These are phyloP conservation scores for Nowickia ferox DNA, from an alignment of 2,888 invertebrate species.

Conservation along the genomic window DNA sequence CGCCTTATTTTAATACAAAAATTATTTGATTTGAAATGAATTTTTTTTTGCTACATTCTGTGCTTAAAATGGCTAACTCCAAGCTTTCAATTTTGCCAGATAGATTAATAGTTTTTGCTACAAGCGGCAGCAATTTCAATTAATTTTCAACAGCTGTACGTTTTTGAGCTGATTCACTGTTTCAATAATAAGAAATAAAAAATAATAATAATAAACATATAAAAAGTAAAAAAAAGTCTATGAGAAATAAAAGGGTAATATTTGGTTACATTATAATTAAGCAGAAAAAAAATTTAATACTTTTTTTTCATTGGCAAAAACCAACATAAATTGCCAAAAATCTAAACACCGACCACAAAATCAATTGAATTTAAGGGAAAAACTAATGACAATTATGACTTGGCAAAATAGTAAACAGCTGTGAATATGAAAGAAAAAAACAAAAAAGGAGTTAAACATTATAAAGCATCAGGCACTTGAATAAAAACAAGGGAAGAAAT, in stretches of 20 bases:
- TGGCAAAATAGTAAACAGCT: constrained; percentile 59
- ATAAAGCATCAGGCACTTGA: constrained; percentile 65
- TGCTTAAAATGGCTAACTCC: too few relatives aligned
- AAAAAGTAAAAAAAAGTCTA: constrained; percentile 4
- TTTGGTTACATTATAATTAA: constrained; percentile 2
- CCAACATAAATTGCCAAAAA: constrained; percentile 13
- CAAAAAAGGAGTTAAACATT: constrained; percentile 57
- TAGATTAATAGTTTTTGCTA: background rate
- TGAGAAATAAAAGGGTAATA: constrained; percentile 52
- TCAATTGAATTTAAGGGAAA: constrained; percentile 14
- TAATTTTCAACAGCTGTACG: constrained; percentile 30
- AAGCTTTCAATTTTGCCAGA: background rate
- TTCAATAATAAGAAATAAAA: background rate
- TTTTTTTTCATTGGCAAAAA: constrained; percentile 45
- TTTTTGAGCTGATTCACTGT: background rate
- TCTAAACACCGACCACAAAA: constrained; percentile 32
- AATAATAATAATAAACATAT: constrained; percentile 4
- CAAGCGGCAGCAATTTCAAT: background rate
- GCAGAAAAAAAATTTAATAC: constrained; percentile 49
- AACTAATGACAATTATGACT: constrained; percentile 42
- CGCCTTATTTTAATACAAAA: too few relatives aligned
- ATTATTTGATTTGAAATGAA: too few relatives aligned
- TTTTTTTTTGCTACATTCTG: too few relatives aligned
- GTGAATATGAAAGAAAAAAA: constrained; percentile 28
- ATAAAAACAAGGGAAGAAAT: constrained; percentile 54